Evolutionary conservation across 2,888 invertebrate species (phyloP).

Genomic region (Drepanosiphum platanoidis): DNA sequence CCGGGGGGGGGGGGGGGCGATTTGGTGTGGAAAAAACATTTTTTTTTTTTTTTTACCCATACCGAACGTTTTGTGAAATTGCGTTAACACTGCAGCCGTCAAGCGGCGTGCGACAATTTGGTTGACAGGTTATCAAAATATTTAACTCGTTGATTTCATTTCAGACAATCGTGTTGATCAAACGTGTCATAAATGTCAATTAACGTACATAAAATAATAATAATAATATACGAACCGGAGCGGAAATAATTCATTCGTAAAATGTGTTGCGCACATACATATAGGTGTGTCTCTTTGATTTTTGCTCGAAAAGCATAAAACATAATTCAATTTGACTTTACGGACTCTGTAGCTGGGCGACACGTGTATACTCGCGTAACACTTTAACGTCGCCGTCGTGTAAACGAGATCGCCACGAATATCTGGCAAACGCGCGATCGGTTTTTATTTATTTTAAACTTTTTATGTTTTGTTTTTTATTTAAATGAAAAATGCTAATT

Average conservation of each 20-base stretch:
- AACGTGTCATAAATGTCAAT: slow-evolving; percentile 16
- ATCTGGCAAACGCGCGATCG: not conserved
- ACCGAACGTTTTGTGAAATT: not conserved
- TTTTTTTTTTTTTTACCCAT: not conserved
- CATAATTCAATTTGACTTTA: not conserved
- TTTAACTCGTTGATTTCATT: slow-evolving; percentile 12
- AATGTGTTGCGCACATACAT: not conserved
- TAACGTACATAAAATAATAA: not conserved
- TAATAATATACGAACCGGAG: not conserved
- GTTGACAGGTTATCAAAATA: slow-evolving; percentile 5
- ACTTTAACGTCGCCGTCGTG: too few species aligned
- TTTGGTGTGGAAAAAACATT: not conserved
- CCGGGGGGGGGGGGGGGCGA: too few species aligned
- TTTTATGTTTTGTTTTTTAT: not conserved
- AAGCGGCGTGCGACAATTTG: not conserved
- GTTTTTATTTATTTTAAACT: not conserved
- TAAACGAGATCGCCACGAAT: too few species aligned
- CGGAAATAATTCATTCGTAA: slow-evolving; percentile 2
- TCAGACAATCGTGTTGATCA: not conserved
- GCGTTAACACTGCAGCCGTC: not conserved
- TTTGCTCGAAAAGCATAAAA: not conserved
- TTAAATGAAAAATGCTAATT: not conserved
- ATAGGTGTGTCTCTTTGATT: not conserved
- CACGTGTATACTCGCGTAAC: too few species aligned
- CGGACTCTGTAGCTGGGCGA: not conserved